These are phyloP conservation scores for Chirona hameri DNA, from an alignment of 2,888 invertebrate species.

Conservation along the genomic window DNA sequence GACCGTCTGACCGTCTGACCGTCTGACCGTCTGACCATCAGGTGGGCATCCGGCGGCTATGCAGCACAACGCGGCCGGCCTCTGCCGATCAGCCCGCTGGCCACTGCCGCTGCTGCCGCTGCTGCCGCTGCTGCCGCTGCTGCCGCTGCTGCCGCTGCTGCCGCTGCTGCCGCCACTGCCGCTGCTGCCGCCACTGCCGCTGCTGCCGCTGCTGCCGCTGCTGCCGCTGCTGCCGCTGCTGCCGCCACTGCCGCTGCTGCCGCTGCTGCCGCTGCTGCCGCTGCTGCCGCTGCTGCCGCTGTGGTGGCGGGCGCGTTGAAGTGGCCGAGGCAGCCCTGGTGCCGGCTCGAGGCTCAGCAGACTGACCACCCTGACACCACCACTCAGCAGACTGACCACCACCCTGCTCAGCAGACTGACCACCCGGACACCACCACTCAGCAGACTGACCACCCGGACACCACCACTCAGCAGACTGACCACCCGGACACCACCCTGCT, in stretches of 20 bases:
- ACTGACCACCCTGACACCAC: too few species aligned
- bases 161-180: background rate
- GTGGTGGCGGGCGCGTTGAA: too few species aligned
- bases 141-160: background rate
- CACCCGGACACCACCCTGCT: too few species aligned
- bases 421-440: too few species aligned
- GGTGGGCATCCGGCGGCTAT: background rate
- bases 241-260: background rate
- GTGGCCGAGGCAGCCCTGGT: too few species aligned
- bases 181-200: background rate
- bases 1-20: too few species aligned
- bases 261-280: background rate
- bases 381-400: too few species aligned
- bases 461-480: too few species aligned
- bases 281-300: background rate
- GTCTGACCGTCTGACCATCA: background rate
- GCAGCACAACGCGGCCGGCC: background rate
- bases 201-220: background rate
- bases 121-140: background rate
- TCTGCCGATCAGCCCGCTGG: background rate
- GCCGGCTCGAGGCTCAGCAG: too few species aligned
- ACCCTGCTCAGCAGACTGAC: too few species aligned
- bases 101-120: background rate
- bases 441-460: too few species aligned
- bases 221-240: background rate